Evolutionary conservation across 2,797 vertebrate genomes (phyloP).

Genomic region (Channallabes apus): DNA sequence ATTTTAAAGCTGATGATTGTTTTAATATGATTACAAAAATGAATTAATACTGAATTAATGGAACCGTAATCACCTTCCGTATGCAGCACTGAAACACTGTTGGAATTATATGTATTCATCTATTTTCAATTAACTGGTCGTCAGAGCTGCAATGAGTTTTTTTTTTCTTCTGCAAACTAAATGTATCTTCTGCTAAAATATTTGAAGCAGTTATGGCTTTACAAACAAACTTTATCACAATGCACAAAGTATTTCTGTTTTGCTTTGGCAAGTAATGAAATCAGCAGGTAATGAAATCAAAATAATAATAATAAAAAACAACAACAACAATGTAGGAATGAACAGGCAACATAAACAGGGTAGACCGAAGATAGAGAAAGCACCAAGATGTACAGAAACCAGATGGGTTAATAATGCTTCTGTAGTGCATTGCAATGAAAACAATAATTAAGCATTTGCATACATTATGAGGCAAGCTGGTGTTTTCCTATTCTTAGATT

Average conservation of each 20-base stretch:
- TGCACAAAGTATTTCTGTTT: slow-evolving; percentile 54
- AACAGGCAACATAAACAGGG: slow-evolving; percentile 54
- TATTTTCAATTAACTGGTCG: neutral
- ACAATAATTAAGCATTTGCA: slow-evolving; percentile 69
- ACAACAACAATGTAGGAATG: slow-evolving; percentile 20
- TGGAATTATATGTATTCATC: neutral
- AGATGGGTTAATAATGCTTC: slow-evolving; percentile 47
- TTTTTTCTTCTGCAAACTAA: neutral
- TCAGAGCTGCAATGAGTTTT: slow-evolving; percentile 1
- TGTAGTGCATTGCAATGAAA: slow-evolving; percentile 54
- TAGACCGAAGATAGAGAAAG: slow-evolving; percentile 40
- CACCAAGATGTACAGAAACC: slow-evolving; percentile 35
- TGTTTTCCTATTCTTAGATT: slow-evolving; percentile 53
- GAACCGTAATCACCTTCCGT: neutral
- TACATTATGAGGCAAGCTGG: slow-evolving; percentile 74
- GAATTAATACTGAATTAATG: neutral
- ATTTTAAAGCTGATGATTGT: slow-evolving; percentile 8
- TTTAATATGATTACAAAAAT: neutral
- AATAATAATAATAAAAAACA: neutral
- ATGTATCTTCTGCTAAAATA: slow-evolving; percentile 23
- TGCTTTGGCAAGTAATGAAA: slow-evolving; percentile 63
- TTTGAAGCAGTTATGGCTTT: slow-evolving; percentile 38
- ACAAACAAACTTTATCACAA: slow-evolving; percentile 24
- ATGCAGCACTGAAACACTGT: slow-evolving; percentile 9
- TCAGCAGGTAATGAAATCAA: slow-evolving; percentile 44